These are phyloP conservation scores for Periplaneta americana DNA, from an alignment of 1,140 invertebrate genomes.

Conservation along the genomic window DNA sequence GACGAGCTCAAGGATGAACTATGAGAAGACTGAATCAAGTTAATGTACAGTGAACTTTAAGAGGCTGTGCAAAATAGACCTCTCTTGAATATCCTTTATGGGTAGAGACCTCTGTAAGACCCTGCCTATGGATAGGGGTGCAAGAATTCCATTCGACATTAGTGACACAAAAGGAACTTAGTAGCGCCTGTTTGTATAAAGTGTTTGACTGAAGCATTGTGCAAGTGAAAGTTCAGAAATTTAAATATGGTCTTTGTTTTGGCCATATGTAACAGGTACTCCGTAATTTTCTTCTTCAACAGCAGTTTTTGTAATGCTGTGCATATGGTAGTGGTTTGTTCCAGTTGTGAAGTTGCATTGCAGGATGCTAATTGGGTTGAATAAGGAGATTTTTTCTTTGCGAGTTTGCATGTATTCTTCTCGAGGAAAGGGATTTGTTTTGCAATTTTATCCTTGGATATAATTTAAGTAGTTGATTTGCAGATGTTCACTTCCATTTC, in stretches of 20 bases:
- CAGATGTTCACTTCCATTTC: not conserved
- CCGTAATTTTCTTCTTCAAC: not conserved
- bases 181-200: not conserved
- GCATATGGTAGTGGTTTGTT: not conserved
- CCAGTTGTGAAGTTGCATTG: not conserved
- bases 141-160: not conserved
- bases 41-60: not conserved
- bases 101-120: not conserved
- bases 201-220: not conserved
- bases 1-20: slow-evolving; percentile 84
- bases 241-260: not conserved
- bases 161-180: not conserved
- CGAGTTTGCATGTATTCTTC: not conserved
- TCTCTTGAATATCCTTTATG: not conserved
- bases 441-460: not conserved
- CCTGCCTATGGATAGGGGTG: not conserved
- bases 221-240: not conserved
- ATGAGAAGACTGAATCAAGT: slow-evolving; percentile 45
- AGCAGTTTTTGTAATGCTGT: not conserved
- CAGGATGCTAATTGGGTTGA: no score
- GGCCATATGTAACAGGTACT: not conserved
- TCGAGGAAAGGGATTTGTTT: not conserved
- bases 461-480: not conserved
- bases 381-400: no score
- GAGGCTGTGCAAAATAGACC: not conserved